Evolutionary conservation across 2,888 invertebrate species (phyloP).

Genomic region (Drosophila affinis): DNA sequence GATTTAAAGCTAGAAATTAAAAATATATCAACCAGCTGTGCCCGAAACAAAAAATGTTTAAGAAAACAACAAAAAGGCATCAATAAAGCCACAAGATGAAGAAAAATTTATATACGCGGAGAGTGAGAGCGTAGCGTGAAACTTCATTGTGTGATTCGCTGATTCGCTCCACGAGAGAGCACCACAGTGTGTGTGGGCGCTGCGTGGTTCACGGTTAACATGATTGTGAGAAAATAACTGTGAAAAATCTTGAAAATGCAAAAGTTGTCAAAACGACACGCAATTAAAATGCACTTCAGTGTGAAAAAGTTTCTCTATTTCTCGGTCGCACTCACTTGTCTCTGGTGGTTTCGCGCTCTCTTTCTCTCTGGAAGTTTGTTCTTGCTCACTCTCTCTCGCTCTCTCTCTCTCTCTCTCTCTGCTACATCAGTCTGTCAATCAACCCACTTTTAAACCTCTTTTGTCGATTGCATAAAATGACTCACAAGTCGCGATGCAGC

Average conservation of each 20-base stretch:
- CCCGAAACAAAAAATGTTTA: constrained; percentile 12
- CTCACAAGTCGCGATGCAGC: constrained; percentile 55
- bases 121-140: constrained; percentile 66
- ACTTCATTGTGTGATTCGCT: constrained; percentile 43
- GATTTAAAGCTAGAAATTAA: constrained; percentile 26
- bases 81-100: constrained; percentile 58
- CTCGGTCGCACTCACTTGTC: background rate
- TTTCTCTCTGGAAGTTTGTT: constrained; percentile 10
- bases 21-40: constrained; percentile 56
- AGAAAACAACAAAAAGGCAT: constrained; percentile 45
- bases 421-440: constrained; percentile 59
- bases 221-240: constrained; percentile 57
- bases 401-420: constrained; percentile 15
- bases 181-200: constrained; percentile 42
- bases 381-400: constrained; percentile 5
- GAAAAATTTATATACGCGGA: constrained; percentile 56
- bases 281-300: constrained; percentile 57
- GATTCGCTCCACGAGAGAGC: constrained; percentile 7
- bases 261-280: constrained; percentile 63
- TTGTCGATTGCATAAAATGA: constrained; percentile 73
- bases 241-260: constrained; percentile 65
- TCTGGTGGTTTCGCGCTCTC: constrained; percentile 1
- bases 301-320: constrained; percentile 43
- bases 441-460: constrained; percentile 58
- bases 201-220: constrained; percentile 63